Percentiles rank a stretch among this genome's conserved stretches.
phyloP scores from a whole-genome alignment of 2,797 vertebrate genomes.

The Sebastes hubbsi region DNA sequence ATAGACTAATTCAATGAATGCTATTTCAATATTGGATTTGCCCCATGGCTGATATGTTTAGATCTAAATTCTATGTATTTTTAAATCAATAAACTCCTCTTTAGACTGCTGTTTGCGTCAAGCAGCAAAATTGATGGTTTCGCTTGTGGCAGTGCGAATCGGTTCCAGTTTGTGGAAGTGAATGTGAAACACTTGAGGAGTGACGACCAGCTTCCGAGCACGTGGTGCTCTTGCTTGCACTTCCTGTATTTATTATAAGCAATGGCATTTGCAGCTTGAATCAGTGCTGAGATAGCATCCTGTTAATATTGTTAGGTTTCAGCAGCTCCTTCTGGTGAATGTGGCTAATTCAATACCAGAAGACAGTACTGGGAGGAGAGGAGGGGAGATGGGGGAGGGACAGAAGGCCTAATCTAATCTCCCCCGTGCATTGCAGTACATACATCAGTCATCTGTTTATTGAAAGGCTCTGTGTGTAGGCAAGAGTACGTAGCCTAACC shows the following conservation, averaged over 20 bases:
- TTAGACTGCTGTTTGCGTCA: slow-evolving; percentile 28
- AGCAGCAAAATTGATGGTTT: slow-evolving; percentile 40
- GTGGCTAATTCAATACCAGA: slow-evolving; percentile 77
- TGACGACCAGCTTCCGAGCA: slow-evolving; percentile 38
- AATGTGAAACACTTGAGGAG: slow-evolving; percentile 54
- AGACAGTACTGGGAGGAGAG: slow-evolving; percentile 50
- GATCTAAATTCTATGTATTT: slow-evolving; percentile 45
- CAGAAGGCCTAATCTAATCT: slow-evolving; percentile 72
- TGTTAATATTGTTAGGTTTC: slow-evolving; percentile 78
- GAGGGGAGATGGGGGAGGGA: slow-evolving; percentile 51
- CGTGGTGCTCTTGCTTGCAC: slow-evolving; percentile 39
- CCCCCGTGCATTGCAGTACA: slow-evolving; percentile 69
- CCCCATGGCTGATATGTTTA: slow-evolving; percentile 44
- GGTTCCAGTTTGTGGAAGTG: slow-evolving; percentile 46
- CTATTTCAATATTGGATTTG: slow-evolving; percentile 60
- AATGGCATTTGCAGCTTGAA: slow-evolving; percentile 71
- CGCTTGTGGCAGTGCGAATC: slow-evolving; percentile 23
- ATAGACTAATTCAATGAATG: slow-evolving; percentile 47
- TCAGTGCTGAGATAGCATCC: slow-evolving; percentile 69
- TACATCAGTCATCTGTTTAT: slow-evolving; percentile 65
- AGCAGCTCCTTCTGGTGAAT: slow-evolving; percentile 66
- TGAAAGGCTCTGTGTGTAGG: slow-evolving; percentile 19
- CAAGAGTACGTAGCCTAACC: not conserved
- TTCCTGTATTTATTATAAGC: slow-evolving; percentile 79
- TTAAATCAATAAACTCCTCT: slow-evolving; percentile 58